Evolutionary conservation across 2,113 vertebrate genomes (phyloP).

Genomic region (Trichomycterus rosablanca): DNA sequence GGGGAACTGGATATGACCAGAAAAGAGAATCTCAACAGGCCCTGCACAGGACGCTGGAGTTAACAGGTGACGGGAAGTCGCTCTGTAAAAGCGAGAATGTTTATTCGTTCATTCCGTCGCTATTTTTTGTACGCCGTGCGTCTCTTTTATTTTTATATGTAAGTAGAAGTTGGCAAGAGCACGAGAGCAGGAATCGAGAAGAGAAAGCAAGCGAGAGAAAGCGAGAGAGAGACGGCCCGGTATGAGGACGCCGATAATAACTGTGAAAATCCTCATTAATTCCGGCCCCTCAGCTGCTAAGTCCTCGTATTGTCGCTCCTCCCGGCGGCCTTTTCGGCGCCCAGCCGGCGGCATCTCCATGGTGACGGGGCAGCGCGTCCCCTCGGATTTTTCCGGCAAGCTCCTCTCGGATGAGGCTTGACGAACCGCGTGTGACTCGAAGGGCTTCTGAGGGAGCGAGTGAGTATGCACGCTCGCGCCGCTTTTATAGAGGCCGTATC

Average conservation of each 20-base stretch:
- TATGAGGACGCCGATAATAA: slow-evolving; percentile 92
- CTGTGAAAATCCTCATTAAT: slow-evolving; percentile 99
- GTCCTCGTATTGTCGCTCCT: slow-evolving; percentile 97
- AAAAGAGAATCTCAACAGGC: too few relatives aligned
- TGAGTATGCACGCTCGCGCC: slow-evolving; percentile 59
- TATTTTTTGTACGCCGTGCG: too few relatives aligned
- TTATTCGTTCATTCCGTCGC: too few relatives aligned
- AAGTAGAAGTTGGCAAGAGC: too few relatives aligned
- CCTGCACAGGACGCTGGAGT: too few relatives aligned
- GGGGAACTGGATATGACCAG: too few relatives aligned
- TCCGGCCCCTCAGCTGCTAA: slow-evolving; percentile 87
- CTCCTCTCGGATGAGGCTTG: slow-evolving; percentile 95
- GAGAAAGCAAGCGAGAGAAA: too few relatives aligned
- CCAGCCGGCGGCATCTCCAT: slow-evolving; percentile 95
- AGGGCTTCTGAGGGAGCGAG: slow-evolving; percentile 79
- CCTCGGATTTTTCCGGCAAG: slow-evolving; percentile 46
- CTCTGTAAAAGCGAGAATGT: too few relatives aligned
- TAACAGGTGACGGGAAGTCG: too few relatives aligned
- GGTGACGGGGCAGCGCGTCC: slow-evolving; percentile 89
- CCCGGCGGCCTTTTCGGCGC: slow-evolving; percentile 85
- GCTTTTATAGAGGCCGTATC: slow-evolving; percentile 77
- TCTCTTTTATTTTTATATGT: too few relatives aligned
- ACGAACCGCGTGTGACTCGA: slow-evolving; percentile 92
- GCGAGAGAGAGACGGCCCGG: slow-evolving; percentile 47
- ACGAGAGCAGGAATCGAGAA: too few relatives aligned